phyloP scores from a whole-genome alignment of 2,888 invertebrate species.

The Clusia tigrina region DNA sequence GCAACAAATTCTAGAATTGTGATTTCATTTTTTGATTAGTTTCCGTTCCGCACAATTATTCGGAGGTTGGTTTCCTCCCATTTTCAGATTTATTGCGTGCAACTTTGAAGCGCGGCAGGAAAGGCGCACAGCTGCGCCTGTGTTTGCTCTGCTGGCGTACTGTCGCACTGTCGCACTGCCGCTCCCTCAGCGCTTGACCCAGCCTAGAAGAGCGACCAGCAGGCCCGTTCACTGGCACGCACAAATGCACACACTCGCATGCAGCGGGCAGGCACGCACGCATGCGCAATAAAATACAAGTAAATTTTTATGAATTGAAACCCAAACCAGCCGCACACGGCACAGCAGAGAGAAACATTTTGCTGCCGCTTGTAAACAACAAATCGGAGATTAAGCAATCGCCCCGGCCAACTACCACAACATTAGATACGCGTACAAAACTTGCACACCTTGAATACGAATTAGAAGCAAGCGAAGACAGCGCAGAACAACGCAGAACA shows the following conservation, averaged over 20 bases:
- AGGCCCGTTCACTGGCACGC: neutral
- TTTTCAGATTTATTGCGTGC: constrained; percentile 18
- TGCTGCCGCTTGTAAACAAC: constrained; percentile 19
- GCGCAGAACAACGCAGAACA: neutral
- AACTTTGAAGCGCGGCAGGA: constrained; percentile 5
- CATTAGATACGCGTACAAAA: constrained; percentile 14
- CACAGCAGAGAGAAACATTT: neutral
- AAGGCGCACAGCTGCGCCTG: neutral
- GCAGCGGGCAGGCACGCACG: constrained; percentile 8
- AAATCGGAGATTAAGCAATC: constrained; percentile 1
- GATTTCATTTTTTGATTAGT: neutral
- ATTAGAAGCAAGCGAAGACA: constrained; percentile 19
- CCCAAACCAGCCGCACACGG: neutral
- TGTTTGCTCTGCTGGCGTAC: no score
- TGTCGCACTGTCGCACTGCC: no score
- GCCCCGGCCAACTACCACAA: neutral
- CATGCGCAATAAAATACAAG: constrained; percentile 22
- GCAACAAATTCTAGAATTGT: neutral
- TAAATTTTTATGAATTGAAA: constrained; percentile 18
- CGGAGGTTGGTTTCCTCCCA: constrained; percentile 13
- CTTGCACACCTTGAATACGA: constrained; percentile 39
- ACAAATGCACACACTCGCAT: neutral
- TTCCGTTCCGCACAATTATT: constrained; percentile 22
- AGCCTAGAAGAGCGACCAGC: no score
- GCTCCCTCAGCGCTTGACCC: no score